Percentiles rank a stretch among this genome's conserved stretches.
phyloP scores from a whole-genome alignment of 2,888 invertebrate genomes.

The Drosophila maculinotata region DNA sequence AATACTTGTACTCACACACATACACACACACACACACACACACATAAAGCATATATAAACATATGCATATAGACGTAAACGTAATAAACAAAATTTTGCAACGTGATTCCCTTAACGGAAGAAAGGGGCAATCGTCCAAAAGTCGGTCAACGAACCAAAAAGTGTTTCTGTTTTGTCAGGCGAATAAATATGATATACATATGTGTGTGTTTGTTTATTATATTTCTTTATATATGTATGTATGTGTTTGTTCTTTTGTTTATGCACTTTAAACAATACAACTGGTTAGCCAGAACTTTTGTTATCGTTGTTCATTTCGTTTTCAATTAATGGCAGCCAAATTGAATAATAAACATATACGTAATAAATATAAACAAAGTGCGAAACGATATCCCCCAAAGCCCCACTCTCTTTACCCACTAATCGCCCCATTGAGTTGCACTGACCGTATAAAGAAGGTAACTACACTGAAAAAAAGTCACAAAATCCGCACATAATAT shows the following conservation, averaged over 20 bases:
- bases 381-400: not conserved
- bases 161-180: constrained; percentile 19
- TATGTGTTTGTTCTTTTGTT: constrained; percentile 33
- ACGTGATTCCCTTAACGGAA: constrained; percentile 11
- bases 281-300: constrained; percentile 16
- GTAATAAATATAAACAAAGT: constrained; percentile 45
- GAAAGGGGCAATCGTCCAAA: constrained; percentile 23
- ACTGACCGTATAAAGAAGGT: constrained; percentile 47
- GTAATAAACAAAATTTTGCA: constrained; percentile 48
- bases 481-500: no score
- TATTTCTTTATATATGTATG: not conserved
- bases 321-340: constrained; percentile 62
- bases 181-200: constrained; percentile 23
- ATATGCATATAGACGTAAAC: constrained; percentile 8
- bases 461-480: constrained; percentile 15
- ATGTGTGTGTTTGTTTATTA: no score
- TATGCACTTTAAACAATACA: constrained; percentile 45
- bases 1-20: constrained; percentile 7
- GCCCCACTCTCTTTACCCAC: not conserved
- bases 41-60: not conserved
- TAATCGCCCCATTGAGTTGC: constrained; percentile 30
- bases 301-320: constrained; percentile 49
- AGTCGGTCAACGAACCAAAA: constrained; percentile 73
- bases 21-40: constrained; percentile 3
- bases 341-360: constrained; percentile 30